Evolutionary conservation across 2,797 vertebrate genomes (phyloP).

Genomic region (Bufotes viridis): DNA sequence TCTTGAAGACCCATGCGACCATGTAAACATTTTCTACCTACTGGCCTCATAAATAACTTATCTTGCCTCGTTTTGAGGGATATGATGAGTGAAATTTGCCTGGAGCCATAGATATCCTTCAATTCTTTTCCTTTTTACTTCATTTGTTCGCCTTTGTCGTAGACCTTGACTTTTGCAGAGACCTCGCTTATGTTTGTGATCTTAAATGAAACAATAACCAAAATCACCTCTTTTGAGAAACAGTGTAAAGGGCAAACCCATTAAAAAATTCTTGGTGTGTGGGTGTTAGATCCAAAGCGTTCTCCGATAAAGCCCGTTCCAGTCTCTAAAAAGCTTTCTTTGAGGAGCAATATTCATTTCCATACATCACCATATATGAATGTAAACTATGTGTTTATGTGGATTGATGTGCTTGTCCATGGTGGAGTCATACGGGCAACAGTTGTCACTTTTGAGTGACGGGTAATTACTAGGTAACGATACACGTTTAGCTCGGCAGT

Average conservation of each 20-base stretch:
- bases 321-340: constrained; percentile 39
- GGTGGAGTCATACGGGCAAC: background rate
- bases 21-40: background rate
- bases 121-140: background rate
- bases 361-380: constrained; percentile 56
- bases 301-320: background rate
- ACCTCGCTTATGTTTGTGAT: background rate
- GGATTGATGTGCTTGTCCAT: background rate
- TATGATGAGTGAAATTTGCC: constrained; percentile 1
- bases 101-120: constrained; percentile 18
- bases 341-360: constrained; percentile 43
- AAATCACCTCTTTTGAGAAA: constrained; percentile 13
- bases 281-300: constrained; percentile 12
- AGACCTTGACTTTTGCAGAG: background rate
- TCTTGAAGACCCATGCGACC: background rate
- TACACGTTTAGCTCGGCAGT: background rate
- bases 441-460: background rate
- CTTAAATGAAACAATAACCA: constrained; percentile 14
- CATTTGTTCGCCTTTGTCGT: background rate
- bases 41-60: constrained; percentile 27
- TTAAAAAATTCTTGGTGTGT: background rate
- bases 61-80: background rate
- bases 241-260: background rate
- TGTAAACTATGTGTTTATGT: constrained; percentile 44
- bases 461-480: constrained; percentile 16